Conservation (phyloP, 2,797 vertebrate species). For the Synanceia verrucosa region DNA sequence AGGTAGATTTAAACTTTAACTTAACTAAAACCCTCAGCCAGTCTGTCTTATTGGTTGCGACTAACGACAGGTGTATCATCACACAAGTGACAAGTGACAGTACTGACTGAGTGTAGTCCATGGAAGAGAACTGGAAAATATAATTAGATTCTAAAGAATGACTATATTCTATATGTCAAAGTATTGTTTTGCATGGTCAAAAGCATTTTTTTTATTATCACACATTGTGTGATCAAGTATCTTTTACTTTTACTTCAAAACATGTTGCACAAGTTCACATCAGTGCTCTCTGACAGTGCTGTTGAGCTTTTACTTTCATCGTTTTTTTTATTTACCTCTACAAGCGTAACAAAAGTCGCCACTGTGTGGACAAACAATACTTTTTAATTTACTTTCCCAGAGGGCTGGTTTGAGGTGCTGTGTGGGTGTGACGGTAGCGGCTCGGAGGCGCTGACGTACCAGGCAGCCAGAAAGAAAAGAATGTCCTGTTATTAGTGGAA, state of each 20-base stretch:
- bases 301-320: background rate
- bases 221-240: background rate
- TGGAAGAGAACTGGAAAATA: no score
- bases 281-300: background rate
- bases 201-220: no score
- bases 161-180: no score
- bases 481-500: conserved; percentile 82
- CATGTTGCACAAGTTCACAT: background rate
- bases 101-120: no score
- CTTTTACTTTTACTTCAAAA: background rate
- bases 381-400: conserved; percentile 2
- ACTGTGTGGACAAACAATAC: background rate
- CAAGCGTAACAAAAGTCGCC: background rate
- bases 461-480: conserved; percentile 79
- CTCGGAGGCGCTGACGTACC: conserved; percentile 65
- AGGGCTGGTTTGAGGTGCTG: conserved; percentile 9
- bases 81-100: no score
- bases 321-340: background rate
- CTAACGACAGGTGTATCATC: no score
- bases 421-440: conserved; percentile 12
- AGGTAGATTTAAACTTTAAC: no score
- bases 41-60: no score
- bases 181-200: no score
- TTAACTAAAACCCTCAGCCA: no score
- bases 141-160: no score